Conservation (phyloP, 2,888 invertebrate genomes). For the Polymixis lichenea region DNA sequence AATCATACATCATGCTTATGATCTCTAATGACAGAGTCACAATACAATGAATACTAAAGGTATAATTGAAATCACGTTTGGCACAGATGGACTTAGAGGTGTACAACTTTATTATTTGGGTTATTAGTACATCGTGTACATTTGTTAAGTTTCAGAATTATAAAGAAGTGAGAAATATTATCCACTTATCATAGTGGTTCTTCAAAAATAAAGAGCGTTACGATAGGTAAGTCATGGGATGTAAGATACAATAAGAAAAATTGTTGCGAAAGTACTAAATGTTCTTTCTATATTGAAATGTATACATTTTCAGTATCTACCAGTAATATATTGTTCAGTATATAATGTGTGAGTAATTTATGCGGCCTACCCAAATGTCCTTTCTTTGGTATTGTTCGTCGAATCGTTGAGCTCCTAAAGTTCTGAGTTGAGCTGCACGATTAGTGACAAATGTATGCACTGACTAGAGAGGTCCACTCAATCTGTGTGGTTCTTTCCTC, state of each 20-base stretch:
- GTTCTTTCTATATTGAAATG: neutral
- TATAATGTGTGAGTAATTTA: too few relatives aligned
- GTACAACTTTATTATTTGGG: constrained; percentile 36
- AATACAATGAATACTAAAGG: constrained; percentile 49
- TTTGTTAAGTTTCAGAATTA: constrained; percentile 8
- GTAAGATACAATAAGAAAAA: neutral
- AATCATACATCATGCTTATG: constrained; percentile 53
- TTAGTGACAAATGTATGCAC: too few relatives aligned
- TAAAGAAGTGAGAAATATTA: neutral
- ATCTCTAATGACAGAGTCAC: constrained; percentile 39
- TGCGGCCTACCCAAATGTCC: too few relatives aligned
- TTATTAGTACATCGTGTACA: constrained; percentile 38
- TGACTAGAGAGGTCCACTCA: too few relatives aligned
- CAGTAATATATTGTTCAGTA: neutral
- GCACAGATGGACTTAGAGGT: constrained; percentile 21
- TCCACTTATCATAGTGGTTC: too few relatives aligned
- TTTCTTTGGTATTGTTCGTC: too few relatives aligned
- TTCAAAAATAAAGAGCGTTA: neutral
- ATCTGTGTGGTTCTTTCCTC: too few relatives aligned
- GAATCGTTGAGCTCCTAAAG: too few relatives aligned
- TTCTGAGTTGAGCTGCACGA: too few relatives aligned
- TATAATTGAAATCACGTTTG: constrained; percentile 55
- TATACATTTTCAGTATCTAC: neutral
- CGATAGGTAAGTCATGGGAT: neutral
- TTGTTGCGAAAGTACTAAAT: neutral